Base-by-base conservation (phyloP, 2,888 invertebrate species). In the Aphidoletes aphidimyza region DNA sequence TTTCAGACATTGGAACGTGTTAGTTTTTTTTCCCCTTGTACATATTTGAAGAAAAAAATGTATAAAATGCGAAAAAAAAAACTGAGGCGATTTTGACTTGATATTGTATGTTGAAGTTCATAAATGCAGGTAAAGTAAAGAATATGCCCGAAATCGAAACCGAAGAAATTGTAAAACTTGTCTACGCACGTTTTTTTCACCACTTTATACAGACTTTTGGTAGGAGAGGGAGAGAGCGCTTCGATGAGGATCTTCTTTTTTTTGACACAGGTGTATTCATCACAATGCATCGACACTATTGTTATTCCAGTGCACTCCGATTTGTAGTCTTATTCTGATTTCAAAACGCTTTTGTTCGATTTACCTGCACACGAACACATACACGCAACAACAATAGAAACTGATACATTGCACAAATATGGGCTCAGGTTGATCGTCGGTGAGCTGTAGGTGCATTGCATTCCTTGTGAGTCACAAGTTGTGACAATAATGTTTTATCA, bases 251-350 rank as follows among this genome's bases (percentile, higher is more conserved):
- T 69, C 8, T 11, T 14, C 69, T 30, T 11, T n/a, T n/a, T n/a
- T 69, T 30, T 69, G 26, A 14, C 34, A 69, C 69, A 69, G 69
- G 69, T 69, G 69, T 6, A 69, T 69, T 69, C 34, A 69, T 69
- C n/a, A 69, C 69, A 69, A 69, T 69, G 30, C 30, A 17, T 69
- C 69, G 69, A 69, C 69, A 69, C 69, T 30, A 69, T 69, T 69
- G 69, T 34, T 69, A 11, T 9, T 69, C 69, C 69, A 30, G 3
- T 54, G 54, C 54, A 54, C 22, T 54, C 22, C 22, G 54, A 54
- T 54, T 54, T 22, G 54, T 54, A 22, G 54, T n/a, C 17, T 19
- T 54, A 22, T 54, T 22, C 0, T 54, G n/a, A n/a, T n/a, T 3
- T 54, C 22, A 39, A 39, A 5, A 39, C 54, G 9, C 22, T 54